A percentile compares a stretch with the other conserved stretches of the same genome.
Evolutionary conservation across 1,140 invertebrate species (phyloP).

Genomic region (Pogonognathellus flavescens): DNA sequence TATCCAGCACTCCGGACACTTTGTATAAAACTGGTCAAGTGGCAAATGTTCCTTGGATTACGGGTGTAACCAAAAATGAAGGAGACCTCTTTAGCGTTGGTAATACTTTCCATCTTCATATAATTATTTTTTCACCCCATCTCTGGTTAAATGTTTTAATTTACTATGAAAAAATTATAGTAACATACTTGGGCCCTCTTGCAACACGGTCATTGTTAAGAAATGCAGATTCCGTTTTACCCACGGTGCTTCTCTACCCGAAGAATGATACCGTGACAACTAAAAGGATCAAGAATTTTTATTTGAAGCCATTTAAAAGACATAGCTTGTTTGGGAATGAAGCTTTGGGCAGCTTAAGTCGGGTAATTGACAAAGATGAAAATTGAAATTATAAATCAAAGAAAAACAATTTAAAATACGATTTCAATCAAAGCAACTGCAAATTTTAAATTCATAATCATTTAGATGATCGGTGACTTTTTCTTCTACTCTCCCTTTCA

Average conservation of each 20-base stretch:
- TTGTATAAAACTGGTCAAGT: slow-evolving; percentile 43
- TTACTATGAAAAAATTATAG: not conserved
- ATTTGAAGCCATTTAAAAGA: not conserved
- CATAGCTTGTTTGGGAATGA: not conserved
- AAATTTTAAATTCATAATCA: no score
- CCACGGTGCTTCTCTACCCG: not conserved
- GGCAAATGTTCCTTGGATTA: slow-evolving; percentile 45
- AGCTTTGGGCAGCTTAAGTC: not conserved
- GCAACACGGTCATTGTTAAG: not conserved
- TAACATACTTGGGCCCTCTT: not conserved
- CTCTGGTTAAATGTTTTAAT: no score
- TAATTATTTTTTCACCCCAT: no score
- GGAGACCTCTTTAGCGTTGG: not conserved
- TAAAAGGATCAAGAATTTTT: not conserved
- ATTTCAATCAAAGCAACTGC: no score
- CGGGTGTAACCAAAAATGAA: slow-evolving; percentile 45
- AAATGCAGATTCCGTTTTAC: not conserved
- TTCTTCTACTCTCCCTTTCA: slow-evolving; percentile 24
- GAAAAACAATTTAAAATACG: no score
- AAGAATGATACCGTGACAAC: not conserved
- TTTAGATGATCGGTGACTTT: slow-evolving; percentile 7
- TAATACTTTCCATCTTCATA: no score
- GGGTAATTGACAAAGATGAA: not conserved
- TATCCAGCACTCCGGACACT: slow-evolving; percentile 29
- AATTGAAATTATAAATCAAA: no score